Evolutionary conservation across 2,888 invertebrate species (phyloP), one percentile per base, ranked within the genome.

Genomic region (Mesoligia furuncula): DNA sequence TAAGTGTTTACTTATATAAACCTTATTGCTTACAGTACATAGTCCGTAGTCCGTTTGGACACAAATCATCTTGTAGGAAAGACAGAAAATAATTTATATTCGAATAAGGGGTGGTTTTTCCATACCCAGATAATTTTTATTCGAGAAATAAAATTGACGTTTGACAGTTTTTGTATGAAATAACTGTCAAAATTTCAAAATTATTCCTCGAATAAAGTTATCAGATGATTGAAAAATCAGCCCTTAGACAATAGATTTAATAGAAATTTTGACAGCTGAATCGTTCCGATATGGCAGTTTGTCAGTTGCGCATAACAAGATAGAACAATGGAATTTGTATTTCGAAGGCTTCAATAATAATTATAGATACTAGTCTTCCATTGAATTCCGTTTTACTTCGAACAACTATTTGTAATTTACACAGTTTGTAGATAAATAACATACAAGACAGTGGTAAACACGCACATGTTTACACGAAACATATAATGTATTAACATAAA

Each of bases 401-500:
- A n/a, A 36, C 2, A 27, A 17, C 15, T 31, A 54, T 77, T 59
- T 70, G n/a, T 17, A 61, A 61, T 66, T n/a, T 54, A 54, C 9
- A 62, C 20, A 48, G 36, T 39, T 54, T 20, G 24, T 59, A 24
- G 51, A 51, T 75, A 81, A 65, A 80, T 65, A 76, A 64, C 27
- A 42, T 15, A 45, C 42, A 24, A 15, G 17, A 59, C 24, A 6
- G 6, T 69, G 20, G 13, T 17, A 74, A 59, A 71, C n/a, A 57
- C 59, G 7, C 11, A 4, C 68, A 48, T 72, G 48, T 75, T 81
- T 65, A 73, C 48, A 66, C 24, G 64, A 27, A 59, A 42, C 36
- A 61, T 20, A n/a, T n/a, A n/a, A n/a, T n/a, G n/a, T n/a, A 69
- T 67, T 80, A 62, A 39, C 59, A 51, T 70, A 57, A 66, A 70